Evolutionary conservation across 2,797 vertebrate genomes (phyloP), one percentile per base, ranked within the genome.

Genomic region (Oryzias sinensis): DNA sequence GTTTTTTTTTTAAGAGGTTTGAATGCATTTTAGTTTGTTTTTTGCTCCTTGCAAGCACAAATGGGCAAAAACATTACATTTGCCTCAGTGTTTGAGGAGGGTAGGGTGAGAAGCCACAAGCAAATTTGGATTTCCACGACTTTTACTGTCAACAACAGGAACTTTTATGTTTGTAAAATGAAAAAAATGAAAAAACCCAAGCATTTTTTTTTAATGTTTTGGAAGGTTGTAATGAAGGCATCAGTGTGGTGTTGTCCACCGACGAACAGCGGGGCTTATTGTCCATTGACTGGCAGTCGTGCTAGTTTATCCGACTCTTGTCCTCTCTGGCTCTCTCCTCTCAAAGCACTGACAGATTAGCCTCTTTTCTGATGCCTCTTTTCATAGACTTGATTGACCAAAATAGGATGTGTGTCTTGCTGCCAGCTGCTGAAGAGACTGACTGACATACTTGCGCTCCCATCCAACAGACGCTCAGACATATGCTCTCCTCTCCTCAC

Each of bases 231-330:
- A 43, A 74, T 78, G 70, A 70, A 77, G 59, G n/a, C 53, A 45
- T 84, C 80, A 85, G 73, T 71, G 80, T 81, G 74, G 78, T 76
- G 74, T 84, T 88, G 82, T 88, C 57, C 46, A 25, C 48, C 66
- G 66, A 63, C 70, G 71, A 85, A 87, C 85, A 88, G 80, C 77
- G 53, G 64, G 52, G 53, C 62, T 62, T 74, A 80, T 87, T 86
- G 84, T 87, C 61, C 65, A 79, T 81, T 83, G 81, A 85, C 65
- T 61, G 62, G 64, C 14, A n/a, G 62, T 40, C 24, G 70, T 76
- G 63, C 33, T 69, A 83, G 83, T 84, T 82, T 85, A 77, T 86
- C 76, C 66, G 64, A 83, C 83, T 85, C 78, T 63, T 81, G 80
- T 87, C 82, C 86, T 86, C 80, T 59, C 68, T 65, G 77, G 78